A percentile compares a stretch with the other conserved stretches of the same genome.
Evolutionary conservation across 2,888 invertebrate species (phyloP).

Genomic region (Ypsolopha sequella): DNA sequence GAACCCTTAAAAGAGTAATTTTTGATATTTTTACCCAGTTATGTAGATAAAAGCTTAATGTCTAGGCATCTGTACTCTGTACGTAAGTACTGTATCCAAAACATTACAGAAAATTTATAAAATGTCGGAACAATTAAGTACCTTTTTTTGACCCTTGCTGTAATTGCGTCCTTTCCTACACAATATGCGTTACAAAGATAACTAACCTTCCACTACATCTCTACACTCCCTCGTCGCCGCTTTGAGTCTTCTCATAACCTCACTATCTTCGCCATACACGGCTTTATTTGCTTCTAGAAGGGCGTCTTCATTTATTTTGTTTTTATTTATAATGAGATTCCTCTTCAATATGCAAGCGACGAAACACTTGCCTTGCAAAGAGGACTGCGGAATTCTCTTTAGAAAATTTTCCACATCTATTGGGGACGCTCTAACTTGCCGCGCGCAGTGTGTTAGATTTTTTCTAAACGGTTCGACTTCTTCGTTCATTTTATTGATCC

Average conservation of each 20-base stretch:
- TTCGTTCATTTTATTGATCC: constrained; percentile 33
- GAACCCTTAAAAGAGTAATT: too few species aligned
- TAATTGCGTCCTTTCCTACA: too few species aligned
- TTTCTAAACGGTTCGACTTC: constrained; percentile 53
- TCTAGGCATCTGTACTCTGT: too few species aligned
- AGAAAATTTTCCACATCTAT: constrained; percentile 48
- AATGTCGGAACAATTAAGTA: too few species aligned
- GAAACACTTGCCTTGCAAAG: constrained; percentile 52
- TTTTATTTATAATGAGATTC: constrained; percentile 43
- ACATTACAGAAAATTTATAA: too few species aligned
- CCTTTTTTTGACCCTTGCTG: too few species aligned
- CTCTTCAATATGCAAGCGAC: constrained; percentile 56
- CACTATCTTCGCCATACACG: constrained; percentile 49
- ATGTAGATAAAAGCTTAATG: too few species aligned
- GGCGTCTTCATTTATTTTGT: constrained; percentile 35
- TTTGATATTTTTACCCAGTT: too few species aligned
- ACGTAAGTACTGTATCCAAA: too few species aligned
- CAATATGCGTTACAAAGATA: too few species aligned
- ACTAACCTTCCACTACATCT: constrained; percentile 21
- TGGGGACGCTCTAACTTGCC: constrained; percentile 47
- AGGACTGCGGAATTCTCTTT: constrained; percentile 45
- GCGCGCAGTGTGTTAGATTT: constrained; percentile 51
- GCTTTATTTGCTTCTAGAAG: constrained; percentile 42
- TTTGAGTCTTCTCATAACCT: constrained; percentile 39
- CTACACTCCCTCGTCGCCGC: constrained; percentile 39